A percentile compares a stretch with the other conserved stretches of the same genome.
These are phyloP conservation scores for Limnephilus rhombicus DNA, from an alignment of 2,888 invertebrate species.

Conservation along the genomic window DNA sequence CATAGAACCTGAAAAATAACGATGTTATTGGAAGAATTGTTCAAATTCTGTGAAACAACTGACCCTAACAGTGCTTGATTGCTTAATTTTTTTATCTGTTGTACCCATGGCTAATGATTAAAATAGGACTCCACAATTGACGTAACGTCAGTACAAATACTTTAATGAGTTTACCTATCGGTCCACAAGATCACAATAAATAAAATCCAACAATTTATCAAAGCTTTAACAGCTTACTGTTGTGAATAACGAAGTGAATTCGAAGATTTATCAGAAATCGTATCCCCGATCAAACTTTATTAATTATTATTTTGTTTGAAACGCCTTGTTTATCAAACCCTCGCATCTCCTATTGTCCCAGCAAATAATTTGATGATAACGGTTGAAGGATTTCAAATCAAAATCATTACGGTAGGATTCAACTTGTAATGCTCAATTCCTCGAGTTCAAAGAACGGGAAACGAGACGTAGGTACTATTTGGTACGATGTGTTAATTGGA, in stretches of 20 bases:
- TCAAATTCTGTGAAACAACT: too few species aligned
- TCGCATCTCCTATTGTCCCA: not conserved
- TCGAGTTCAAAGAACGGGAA: not conserved
- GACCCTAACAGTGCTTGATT: too few species aligned
- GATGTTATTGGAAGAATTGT: too few species aligned
- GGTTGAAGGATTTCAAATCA: not conserved
- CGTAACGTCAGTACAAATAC: too few species aligned
- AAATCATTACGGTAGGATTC: not conserved
- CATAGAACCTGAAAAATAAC: too few species aligned
- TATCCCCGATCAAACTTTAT: not conserved
- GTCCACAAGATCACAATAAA: too few species aligned
- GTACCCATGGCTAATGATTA: too few species aligned
- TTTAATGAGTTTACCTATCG: too few species aligned
- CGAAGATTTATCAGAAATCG: not conserved
- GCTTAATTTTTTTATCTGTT: too few species aligned
- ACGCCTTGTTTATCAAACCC: not conserved
- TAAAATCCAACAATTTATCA: not conserved
- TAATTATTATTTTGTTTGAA: not conserved
- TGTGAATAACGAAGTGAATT: not conserved
- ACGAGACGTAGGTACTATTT: not conserved
- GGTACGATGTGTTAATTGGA: not conserved
- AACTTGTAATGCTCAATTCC: not conserved
- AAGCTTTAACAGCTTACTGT: not conserved
- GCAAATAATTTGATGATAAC: not conserved
- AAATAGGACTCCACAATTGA: too few species aligned